These are phyloP conservation scores for Sthenelais limicola DNA, from an alignment of 2,888 invertebrate genomes.

Conservation along the genomic window DNA sequence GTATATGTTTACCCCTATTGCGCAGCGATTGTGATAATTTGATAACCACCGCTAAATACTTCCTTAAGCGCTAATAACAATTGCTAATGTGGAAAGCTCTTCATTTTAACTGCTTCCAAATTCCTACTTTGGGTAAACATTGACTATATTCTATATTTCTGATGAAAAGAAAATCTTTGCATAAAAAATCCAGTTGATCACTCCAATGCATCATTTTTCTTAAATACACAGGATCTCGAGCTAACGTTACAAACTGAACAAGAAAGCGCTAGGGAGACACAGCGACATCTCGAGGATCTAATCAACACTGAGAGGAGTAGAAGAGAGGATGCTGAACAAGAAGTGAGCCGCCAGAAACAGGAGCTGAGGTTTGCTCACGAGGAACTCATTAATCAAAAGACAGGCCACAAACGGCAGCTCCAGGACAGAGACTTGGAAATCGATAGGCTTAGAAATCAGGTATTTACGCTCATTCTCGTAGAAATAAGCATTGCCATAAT, in stretches of 20 bases:
- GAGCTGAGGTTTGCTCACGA: constrained; percentile 76
- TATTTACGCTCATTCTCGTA: constrained; percentile 58
- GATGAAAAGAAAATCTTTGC: no score
- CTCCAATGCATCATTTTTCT: no score
- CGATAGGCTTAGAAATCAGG: constrained; percentile 76
- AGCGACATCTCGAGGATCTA: constrained; percentile 74
- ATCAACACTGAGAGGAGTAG: constrained; percentile 71
- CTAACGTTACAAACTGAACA: constrained; percentile 73
- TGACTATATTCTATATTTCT: no score
- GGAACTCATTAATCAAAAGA: constrained; percentile 75
- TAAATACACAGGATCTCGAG: constrained; percentile 73
- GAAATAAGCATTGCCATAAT: no score
- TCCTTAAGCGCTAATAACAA: no score
- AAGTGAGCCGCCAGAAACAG: constrained; percentile 72
- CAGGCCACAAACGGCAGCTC: constrained; percentile 73
- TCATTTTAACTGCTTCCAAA: no score
- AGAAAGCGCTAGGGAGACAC: constrained; percentile 71
- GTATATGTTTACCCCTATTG: no score
- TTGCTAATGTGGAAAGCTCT: no score
- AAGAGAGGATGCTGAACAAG: constrained; percentile 73
- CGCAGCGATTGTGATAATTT: no score
- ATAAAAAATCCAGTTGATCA: no score
- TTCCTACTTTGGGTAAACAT: no score
- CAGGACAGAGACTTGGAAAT: constrained; percentile 77
- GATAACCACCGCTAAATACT: no score